Evolutionary conservation across 2,797 vertebrate species (phyloP), one percentile per base, ranked within the genome.

Genomic region (Nothura maculosa): DNA sequence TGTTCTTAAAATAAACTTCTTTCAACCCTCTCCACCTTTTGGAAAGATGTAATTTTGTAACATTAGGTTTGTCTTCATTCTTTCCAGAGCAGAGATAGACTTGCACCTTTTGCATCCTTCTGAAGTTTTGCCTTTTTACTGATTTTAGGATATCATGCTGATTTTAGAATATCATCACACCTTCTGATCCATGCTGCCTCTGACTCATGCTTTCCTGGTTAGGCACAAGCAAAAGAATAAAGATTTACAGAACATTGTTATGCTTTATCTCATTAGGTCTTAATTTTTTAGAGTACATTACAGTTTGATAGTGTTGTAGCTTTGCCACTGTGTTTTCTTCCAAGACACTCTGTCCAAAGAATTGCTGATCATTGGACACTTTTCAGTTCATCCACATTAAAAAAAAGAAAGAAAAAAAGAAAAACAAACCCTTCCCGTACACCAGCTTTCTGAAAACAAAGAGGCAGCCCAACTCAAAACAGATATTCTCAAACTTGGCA

Each of bases 191-290:
- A 67, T 36, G 21, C 38, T 67, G 20, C 36, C 72, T 45, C 48
- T 81, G 3, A 48, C 55, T 90, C 3, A 1, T 73, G 82, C 27
- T 87, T 89, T 93, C 55, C 68, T 81, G 18, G 21, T 79, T 91
- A 89, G 79, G 68, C 45, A 92, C 47, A 77, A 81, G 81, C 58
- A 70, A 43, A 70, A 96, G 77, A 87, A 89, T 9, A 78, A 93
- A 78, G 82, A 62, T 66, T 81, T 80, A 61, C 16, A 88, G 63
- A 66, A 70, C 69, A 42, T 45, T 40, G 21, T 47, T 84, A 82
- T 75, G 27, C 34, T 90, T 92, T 90, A 81, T 47, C 40, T 89
- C 70, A 57, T 85, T 87, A 87, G 48, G 16, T 42, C 67, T 80
- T 52, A 62, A 55, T 48, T 66, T 95, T 93, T 87, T 81, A 62